Percentiles rank a stretch among this genome's conserved stretches.
Conservation (phyloP, 2,888 invertebrate genomes). For the Tromatobia lineatoria region DNA sequence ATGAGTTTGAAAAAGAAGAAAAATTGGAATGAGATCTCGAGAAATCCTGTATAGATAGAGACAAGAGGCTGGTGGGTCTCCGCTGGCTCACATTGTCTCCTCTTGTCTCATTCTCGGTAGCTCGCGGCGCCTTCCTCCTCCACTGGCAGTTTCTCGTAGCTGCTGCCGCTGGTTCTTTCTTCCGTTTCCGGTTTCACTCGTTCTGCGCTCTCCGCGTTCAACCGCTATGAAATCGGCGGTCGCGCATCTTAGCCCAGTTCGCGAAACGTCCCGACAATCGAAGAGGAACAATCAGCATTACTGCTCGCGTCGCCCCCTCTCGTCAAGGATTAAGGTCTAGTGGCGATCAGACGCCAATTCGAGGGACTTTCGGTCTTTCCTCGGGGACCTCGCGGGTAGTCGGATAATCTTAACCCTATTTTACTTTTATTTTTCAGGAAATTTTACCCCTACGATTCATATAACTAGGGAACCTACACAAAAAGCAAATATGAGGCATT, state of each 20-base stretch:
- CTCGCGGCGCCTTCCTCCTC: conserved; percentile 36
- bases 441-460: neutral
- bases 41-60: conserved; percentile 33
- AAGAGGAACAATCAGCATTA: conserved; percentile 77
- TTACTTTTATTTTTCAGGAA: conserved; percentile 2
- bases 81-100: conserved; percentile 28
- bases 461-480: neutral
- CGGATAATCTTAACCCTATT: conserved; percentile 52
- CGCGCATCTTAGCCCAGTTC: conserved; percentile 77
- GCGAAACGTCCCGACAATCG: conserved; percentile 66
- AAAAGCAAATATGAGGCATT: neutral
- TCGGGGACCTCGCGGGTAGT: neutral
- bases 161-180: conserved; percentile 47
- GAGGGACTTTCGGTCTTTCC: conserved; percentile 55
- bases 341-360: conserved; percentile 78
- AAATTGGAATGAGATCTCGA: conserved; percentile 44
- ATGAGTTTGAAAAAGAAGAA: conserved; percentile 26
- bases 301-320: conserved; percentile 69
- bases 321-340: conserved; percentile 81
- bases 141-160: conserved; percentile 7
- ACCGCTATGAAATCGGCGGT: conserved; percentile 31
- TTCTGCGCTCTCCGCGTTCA: conserved; percentile 19
- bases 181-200: conserved; percentile 60
- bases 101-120: conserved; percentile 31
- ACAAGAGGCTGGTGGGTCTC: neutral